phyloP scores from a whole-genome alignment of 2,113 vertebrate species.

The Oceanites oceanicus region DNA sequence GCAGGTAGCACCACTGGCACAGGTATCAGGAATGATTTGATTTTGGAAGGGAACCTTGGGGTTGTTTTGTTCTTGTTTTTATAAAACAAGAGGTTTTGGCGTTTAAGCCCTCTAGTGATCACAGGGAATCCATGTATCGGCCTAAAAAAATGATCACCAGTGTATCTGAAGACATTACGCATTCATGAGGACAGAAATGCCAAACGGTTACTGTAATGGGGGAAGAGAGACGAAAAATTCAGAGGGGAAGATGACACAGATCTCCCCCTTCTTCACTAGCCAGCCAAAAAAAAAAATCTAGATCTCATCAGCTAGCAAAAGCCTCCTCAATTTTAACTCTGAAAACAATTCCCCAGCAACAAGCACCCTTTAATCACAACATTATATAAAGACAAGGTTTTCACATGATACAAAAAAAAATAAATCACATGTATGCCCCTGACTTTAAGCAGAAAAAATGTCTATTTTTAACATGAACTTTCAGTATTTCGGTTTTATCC shows the following conservation, averaged over 20 bases:
- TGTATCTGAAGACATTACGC: not conserved
- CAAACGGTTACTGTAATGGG: not conserved
- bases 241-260: not conserved
- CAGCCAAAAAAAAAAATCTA: not conserved
- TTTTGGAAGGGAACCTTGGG: not conserved
- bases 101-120: constrained; percentile 11
- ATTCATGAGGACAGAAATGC: not conserved
- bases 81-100: not conserved
- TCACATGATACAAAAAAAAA: not conserved
- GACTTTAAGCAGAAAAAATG: not conserved
- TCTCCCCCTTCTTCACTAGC: not conserved
- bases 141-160: not conserved
- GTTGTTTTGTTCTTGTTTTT: not conserved
- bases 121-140: not conserved
- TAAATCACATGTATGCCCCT: not conserved
- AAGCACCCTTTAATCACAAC: not conserved
- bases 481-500: not conserved
- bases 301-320: not conserved
- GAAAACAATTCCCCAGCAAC: not conserved
- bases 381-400: not conserved
- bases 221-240: not conserved
- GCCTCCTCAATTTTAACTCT: not conserved
- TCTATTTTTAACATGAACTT: not conserved
- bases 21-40: not conserved
- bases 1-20: not conserved